Evolutionary conservation across 35 echinoderm and acorn worm species (phyloP).

Genomic region (Chiridota heheva): DNA sequence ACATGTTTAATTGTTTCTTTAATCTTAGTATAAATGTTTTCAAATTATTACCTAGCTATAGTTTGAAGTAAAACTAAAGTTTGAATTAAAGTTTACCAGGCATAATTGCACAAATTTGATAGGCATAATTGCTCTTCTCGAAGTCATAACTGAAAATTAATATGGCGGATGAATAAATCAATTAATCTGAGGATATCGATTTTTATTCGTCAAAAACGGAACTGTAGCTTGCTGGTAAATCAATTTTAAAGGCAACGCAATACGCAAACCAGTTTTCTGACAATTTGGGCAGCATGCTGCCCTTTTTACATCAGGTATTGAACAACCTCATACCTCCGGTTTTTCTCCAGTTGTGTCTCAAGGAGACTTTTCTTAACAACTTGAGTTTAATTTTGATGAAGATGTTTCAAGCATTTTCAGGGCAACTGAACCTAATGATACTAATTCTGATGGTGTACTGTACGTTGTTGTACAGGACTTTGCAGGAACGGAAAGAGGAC

Average conservation of each 20-base stretch:
- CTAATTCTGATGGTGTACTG: conserved; percentile 22
- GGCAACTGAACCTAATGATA: conserved; percentile 9
- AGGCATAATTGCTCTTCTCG: too few relatives aligned
- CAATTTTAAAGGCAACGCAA: conserved; percentile 20
- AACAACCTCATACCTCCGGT: neutral
- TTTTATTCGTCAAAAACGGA: neutral
- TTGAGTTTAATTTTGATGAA: conserved; percentile 18
- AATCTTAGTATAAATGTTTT: too few relatives aligned
- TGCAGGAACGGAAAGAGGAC: neutral
- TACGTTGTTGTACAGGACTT: conserved; percentile 16
- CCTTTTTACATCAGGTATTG: too few relatives aligned
- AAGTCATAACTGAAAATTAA: too few relatives aligned
- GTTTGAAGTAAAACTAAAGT: too few relatives aligned
- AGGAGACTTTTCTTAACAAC: neutral
- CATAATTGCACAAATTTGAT: too few relatives aligned
- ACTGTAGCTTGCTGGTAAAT: neutral
- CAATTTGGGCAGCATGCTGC: neutral
- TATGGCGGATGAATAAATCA: conserved; percentile 13
- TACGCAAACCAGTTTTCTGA: conserved; percentile 12
- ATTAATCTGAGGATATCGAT: conserved; percentile 17
- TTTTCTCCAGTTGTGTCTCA: conserved; percentile 1
- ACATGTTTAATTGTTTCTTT: too few relatives aligned
- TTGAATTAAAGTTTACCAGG: too few relatives aligned
- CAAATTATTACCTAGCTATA: too few relatives aligned
- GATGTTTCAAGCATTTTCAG: conserved; percentile 15